These are phyloP conservation scores for Grammomys dolichurus DNA, from an alignment of 2,113 vertebrate genomes.

Conservation along the genomic window DNA sequence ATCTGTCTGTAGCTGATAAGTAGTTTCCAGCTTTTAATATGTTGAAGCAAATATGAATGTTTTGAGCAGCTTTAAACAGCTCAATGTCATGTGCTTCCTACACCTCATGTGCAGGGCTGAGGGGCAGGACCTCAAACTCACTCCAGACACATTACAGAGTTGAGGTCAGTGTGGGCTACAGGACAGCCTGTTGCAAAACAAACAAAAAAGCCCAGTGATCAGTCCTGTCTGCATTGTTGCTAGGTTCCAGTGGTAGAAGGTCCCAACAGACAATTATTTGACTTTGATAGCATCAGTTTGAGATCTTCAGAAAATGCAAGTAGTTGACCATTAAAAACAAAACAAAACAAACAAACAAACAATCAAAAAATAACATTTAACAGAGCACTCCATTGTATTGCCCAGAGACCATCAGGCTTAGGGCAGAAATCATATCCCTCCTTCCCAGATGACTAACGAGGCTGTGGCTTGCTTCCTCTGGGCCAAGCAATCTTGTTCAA, in stretches of 20 bases:
- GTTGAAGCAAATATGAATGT: slow-evolving; percentile 37
- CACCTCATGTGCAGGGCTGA: not conserved
- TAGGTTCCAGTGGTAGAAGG: not conserved
- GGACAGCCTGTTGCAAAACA: too few relatives aligned
- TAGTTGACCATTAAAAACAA: not conserved
- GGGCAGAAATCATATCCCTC: not conserved
- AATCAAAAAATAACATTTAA: not conserved
- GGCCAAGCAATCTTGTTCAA: not conserved
- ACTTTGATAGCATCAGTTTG: not conserved
- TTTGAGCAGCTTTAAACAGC: slow-evolving; percentile 46
- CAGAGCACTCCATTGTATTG: not conserved
- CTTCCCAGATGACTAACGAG: not conserved
- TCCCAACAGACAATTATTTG: not conserved
- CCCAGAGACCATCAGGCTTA: not conserved
- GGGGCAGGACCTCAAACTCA: too few relatives aligned
- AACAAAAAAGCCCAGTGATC: not conserved
- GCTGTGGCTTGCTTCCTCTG: not conserved
- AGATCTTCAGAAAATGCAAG: not conserved
- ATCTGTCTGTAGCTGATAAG: slow-evolving; percentile 46
- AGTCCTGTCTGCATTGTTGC: not conserved
- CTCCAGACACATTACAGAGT: not conserved
- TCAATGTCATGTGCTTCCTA: not conserved
- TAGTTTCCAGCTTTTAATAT: slow-evolving; percentile 48
- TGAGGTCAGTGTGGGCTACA: not conserved
- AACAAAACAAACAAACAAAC: too few relatives aligned